Conservation (phyloP, 2,797 vertebrate genomes). For the Sparus aurata region DNA sequence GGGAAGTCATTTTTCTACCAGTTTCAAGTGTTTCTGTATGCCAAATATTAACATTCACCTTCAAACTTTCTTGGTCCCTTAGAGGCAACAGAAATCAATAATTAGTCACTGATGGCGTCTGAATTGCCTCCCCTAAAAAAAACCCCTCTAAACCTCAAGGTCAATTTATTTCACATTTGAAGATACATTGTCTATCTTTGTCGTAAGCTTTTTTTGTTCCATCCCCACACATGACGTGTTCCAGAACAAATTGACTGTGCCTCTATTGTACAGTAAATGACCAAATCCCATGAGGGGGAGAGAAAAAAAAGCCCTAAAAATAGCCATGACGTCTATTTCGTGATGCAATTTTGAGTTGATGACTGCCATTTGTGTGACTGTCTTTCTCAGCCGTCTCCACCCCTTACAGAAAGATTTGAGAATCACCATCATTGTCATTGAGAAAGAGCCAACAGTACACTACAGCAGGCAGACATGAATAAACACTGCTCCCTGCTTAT, state of each 20-base stretch:
- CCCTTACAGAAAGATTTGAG: neutral
- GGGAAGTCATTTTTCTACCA: neutral
- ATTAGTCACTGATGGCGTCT: neutral
- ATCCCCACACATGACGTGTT: neutral
- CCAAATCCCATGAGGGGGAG: neutral
- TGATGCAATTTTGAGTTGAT: neutral
- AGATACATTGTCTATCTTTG: neutral
- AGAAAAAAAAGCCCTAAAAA: neutral
- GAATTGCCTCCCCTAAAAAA: neutral
- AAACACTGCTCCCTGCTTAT: constrained; percentile 27
- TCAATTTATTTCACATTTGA: neutral
- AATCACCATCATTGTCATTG: constrained; percentile 6
- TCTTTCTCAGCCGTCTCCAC: neutral
- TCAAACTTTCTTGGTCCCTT: neutral
- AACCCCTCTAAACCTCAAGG: neutral
- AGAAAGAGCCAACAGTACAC: constrained; percentile 24
- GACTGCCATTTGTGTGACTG: neutral
- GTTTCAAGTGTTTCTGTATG: neutral
- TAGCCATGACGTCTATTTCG: neutral
- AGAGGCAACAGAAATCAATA: neutral
- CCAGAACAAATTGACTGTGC: neutral
- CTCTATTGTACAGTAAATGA: neutral
- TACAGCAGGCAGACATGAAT: constrained; percentile 21
- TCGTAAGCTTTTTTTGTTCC: neutral
- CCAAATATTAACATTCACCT: neutral